Percentiles rank a stretch among this genome's conserved stretches.
These are phyloP conservation scores for Spicauda simplicius DNA, from an alignment of 2,888 invertebrate species.

Conservation along the genomic window DNA sequence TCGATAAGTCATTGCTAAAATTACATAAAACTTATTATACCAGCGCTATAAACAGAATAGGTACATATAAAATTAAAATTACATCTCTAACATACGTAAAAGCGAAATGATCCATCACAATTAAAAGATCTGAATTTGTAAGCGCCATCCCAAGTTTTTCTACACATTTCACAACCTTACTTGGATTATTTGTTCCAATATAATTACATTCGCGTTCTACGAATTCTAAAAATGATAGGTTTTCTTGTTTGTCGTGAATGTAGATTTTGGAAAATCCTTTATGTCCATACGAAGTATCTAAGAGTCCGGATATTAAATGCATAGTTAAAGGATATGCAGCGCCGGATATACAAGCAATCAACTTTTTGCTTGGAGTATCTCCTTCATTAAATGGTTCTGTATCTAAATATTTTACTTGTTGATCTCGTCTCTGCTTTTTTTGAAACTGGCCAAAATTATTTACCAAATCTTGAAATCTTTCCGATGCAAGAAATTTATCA, in stretches of 20 bases:
- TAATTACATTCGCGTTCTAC: conserved; percentile 68
- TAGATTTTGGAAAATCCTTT: conserved; percentile 64
- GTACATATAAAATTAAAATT: background rate
- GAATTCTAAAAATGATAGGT: conserved; percentile 56
- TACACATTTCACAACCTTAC: conserved; percentile 67
- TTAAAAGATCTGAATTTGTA: conserved; percentile 76
- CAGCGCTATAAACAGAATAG: background rate
- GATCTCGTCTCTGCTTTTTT: conserved; percentile 52
- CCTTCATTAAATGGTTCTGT: conserved; percentile 24
- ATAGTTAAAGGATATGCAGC: conserved; percentile 61
- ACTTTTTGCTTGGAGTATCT: conserved; percentile 45
- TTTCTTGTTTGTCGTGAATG: conserved; percentile 60
- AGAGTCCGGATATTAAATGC: conserved; percentile 65
- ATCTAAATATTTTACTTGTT: conserved; percentile 35
- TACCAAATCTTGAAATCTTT: conserved; percentile 59
- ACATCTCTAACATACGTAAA: conserved; percentile 54
- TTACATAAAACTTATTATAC: background rate
- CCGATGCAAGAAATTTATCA: conserved; percentile 60
- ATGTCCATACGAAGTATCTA: conserved; percentile 54
- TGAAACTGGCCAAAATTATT: conserved; percentile 60
- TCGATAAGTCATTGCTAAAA: conserved; percentile 42
- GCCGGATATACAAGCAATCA: conserved; percentile 66
- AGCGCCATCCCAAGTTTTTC: conserved; percentile 75
- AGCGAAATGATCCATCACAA: conserved; percentile 77
- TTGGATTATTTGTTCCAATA: conserved; percentile 54